A percentile compares a stretch with the other conserved stretches of the same genome.
Conservation (phyloP, 2,888 invertebrate genomes). For the Monopis laevigella region DNA sequence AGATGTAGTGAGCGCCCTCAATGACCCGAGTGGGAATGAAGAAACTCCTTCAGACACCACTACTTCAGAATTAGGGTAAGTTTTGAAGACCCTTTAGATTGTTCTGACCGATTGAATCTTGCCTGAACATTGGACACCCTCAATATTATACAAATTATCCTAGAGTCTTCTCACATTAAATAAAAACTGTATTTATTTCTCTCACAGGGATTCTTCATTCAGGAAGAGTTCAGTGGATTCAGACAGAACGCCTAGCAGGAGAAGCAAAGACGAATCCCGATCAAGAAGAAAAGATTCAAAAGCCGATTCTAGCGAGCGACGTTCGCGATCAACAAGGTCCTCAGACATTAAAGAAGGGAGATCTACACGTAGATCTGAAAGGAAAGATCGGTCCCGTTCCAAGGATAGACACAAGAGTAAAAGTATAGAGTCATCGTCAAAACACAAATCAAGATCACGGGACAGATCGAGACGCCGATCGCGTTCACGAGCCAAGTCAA, state of each 20-base stretch:
- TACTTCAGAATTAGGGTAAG: constrained; percentile 16
- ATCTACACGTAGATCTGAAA: constrained; percentile 8
- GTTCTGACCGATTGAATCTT: too few relatives aligned
- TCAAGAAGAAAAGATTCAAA: constrained; percentile 1
- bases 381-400: constrained; percentile 26
- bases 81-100: too few relatives aligned
- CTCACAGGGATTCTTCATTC: constrained; percentile 11
- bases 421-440: constrained; percentile 25
- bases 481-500: constrained; percentile 35
- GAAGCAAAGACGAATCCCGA: constrained; percentile 15
- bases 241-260: constrained; percentile 27
- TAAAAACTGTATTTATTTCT: neutral
- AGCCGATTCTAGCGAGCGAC: neutral
- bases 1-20: constrained; percentile 71
- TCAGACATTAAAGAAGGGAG: constrained; percentile 24
- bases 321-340: constrained; percentile 1
- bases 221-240: constrained; percentile 25
- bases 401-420: constrained; percentile 29
- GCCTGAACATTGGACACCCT: too few relatives aligned
- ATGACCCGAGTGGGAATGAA: constrained; percentile 54
- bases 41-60: constrained; percentile 22
- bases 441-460: constrained; percentile 36
- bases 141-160: too few relatives aligned
- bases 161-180: too few relatives aligned
- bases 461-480: constrained; percentile 38